Conservation (phyloP, 2,113 vertebrate genomes). For the Irena cyanogastra region DNA sequence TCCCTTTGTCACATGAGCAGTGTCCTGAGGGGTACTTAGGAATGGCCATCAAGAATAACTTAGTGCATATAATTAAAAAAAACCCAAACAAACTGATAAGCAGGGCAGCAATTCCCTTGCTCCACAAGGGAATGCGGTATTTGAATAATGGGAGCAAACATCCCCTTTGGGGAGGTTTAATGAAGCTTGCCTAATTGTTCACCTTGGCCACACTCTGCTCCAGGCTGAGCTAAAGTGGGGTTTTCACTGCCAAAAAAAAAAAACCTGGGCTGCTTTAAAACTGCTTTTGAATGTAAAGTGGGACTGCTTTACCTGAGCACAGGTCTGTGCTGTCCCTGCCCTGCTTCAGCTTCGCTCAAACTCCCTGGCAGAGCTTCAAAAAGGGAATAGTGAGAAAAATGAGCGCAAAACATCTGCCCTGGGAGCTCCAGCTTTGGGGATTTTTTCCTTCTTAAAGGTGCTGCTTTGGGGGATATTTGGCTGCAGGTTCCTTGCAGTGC, state of each 20-base stretch:
- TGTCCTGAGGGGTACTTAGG: background rate
- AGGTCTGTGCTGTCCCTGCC: background rate
- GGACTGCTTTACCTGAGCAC: background rate
- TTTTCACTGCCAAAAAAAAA: background rate
- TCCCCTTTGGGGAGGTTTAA: background rate
- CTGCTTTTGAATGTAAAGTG: fast-evolving
- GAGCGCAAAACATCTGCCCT: background rate
- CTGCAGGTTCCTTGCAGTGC: background rate
- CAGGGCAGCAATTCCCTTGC: background rate
- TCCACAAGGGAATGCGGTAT: background rate
- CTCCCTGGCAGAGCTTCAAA: background rate
- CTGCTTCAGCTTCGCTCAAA: background rate
- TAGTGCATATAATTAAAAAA: background rate
- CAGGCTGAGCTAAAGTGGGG: background rate
- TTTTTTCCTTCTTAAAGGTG: no score
- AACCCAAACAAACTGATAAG: background rate
- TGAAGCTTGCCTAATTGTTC: background rate
- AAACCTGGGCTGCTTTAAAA: background rate
- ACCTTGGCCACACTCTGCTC: background rate
- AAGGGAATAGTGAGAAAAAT: no score
- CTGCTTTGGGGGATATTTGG: background rate
- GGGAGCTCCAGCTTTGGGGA: fast-evolving
- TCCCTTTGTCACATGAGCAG: background rate
- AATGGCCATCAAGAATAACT: background rate
- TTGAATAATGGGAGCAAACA: background rate